phyloP scores from a whole-genome alignment of 2,797 vertebrate species.

The Oceanodroma leucorhoa region DNA sequence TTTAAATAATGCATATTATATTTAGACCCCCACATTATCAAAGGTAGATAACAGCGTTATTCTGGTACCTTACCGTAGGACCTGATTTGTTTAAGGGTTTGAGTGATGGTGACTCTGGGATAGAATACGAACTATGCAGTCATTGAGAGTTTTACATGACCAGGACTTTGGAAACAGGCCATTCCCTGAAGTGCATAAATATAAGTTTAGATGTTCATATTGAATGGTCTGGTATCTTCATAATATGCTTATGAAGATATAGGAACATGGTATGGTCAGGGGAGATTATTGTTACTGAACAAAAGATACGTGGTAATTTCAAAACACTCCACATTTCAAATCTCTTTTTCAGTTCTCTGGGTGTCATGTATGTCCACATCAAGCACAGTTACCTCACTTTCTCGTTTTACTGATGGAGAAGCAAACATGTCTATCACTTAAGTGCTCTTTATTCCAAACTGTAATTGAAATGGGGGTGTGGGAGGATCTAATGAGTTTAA shows the following conservation, averaged over 20 bases:
- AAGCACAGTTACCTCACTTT: background rate
- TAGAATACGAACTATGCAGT: background rate
- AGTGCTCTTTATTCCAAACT: background rate
- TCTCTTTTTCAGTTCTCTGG: background rate
- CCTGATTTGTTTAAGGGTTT: background rate
- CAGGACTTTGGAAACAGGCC: background rate
- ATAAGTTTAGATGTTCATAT: background rate
- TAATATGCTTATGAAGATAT: background rate
- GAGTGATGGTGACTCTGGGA: background rate
- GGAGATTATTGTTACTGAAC: background rate
- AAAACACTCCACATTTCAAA: background rate
- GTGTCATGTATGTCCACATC: background rate
- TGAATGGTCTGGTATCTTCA: background rate
- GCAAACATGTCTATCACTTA: background rate
- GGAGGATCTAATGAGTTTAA: background rate
- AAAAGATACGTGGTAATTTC: background rate
- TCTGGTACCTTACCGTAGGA: background rate
- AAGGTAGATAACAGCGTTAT: background rate
- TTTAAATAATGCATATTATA: background rate
- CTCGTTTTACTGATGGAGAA: background rate
- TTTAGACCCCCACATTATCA: background rate
- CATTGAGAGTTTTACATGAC: background rate
- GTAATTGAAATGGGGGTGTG: background rate
- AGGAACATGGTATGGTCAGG: accelerated
- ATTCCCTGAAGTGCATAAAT: background rate